These are phyloP conservation scores for Melanostoma mellinum DNA, from an alignment of 2,888 invertebrate species.

Conservation along the genomic window DNA sequence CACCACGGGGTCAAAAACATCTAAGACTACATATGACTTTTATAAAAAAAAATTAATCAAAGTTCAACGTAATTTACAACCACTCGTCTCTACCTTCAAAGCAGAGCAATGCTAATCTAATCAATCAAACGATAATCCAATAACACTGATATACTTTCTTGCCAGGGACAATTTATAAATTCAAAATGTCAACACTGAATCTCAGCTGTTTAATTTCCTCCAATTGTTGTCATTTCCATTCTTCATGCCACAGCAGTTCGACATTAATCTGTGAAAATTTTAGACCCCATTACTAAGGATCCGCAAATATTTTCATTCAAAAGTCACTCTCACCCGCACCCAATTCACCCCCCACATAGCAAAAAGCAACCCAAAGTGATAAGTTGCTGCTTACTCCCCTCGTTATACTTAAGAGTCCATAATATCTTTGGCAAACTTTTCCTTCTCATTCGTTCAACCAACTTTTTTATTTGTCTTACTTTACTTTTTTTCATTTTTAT, in stretches of 20 bases:
- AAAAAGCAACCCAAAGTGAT: slow-evolving; percentile 61
- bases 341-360: background rate
- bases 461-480: slow-evolving; percentile 19
- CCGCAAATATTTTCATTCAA: slow-evolving; percentile 68
- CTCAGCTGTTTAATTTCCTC: slow-evolving; percentile 68
- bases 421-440: slow-evolving; percentile 73
- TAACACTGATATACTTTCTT: slow-evolving; percentile 23
- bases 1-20: too few species aligned
- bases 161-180: slow-evolving; percentile 29
- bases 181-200: slow-evolving; percentile 59
- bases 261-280: slow-evolving; percentile 69
- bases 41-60: too few species aligned
- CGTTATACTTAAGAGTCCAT: slow-evolving; percentile 73
- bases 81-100: too few species aligned
- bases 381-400: slow-evolving; percentile 70
- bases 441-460: slow-evolving; percentile 48
- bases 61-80: too few species aligned
- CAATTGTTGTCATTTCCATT: slow-evolving; percentile 67
- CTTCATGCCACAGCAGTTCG: slow-evolving; percentile 53
- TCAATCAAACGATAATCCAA: slow-evolving; percentile 62
- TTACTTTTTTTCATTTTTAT: background rate
- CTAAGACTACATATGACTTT: too few species aligned
- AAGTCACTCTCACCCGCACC: slow-evolving; percentile 37
- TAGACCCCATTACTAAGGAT: slow-evolving; percentile 64
- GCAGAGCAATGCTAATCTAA: background rate